Conservation (phyloP, 2,113 vertebrate genomes). For the Mus spicilegus region DNA sequence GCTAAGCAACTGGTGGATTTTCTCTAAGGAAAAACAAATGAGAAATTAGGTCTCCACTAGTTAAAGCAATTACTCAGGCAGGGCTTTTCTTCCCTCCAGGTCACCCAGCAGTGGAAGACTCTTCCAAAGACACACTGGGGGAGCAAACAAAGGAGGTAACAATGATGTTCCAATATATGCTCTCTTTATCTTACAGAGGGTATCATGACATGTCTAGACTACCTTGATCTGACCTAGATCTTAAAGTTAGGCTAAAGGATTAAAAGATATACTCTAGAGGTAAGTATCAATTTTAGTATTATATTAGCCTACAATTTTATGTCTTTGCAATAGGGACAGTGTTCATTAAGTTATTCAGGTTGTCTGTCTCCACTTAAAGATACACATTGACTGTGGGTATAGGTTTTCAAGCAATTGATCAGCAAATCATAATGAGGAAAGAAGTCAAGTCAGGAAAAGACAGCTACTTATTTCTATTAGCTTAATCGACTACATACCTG, state of each 20-base stretch:
- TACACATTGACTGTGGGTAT: not conserved
- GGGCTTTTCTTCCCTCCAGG: not conserved
- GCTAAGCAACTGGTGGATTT: not conserved
- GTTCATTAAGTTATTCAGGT: not conserved
- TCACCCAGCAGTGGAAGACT: not conserved
- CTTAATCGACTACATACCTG: not conserved
- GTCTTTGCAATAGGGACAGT: not conserved
- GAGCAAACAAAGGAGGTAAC: not conserved
- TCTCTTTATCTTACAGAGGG: not conserved
- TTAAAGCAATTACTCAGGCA: not conserved
- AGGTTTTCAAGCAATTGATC: not conserved
- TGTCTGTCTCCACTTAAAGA: not conserved
- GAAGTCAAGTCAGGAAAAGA: not conserved
- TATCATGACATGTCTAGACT: not conserved
- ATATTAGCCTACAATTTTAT: not conserved
- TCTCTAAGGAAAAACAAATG: not conserved
- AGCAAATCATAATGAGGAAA: not conserved
- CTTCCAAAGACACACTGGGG: not conserved
- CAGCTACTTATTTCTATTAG: not conserved
- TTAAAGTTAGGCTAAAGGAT: not conserved
- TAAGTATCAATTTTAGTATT: not conserved
- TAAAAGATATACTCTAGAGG: not conserved
- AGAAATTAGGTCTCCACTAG: not conserved
- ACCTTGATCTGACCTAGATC: not conserved
- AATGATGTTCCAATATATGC: too few relatives aligned